A percentile compares a stretch with the other conserved stretches of the same genome.
phyloP scores from a whole-genome alignment of 92 coral and sea anemone genomes.

The Bergia puertoricense region DNA sequence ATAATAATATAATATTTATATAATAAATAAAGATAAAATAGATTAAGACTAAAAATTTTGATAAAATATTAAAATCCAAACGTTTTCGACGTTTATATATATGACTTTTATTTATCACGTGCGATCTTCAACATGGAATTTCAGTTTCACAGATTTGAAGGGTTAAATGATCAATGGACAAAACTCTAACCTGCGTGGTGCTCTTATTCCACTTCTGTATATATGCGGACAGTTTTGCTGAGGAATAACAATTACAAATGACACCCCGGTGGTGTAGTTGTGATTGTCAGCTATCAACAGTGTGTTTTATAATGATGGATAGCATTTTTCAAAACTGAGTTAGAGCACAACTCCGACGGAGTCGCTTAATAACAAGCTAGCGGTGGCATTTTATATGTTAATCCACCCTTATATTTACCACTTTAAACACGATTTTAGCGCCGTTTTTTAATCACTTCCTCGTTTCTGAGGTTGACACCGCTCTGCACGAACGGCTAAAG shows the following conservation, averaged over 20 bases:
- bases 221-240: not conserved
- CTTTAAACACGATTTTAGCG: not conserved
- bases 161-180: not conserved
- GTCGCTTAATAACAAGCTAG: not conserved
- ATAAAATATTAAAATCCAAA: no score
- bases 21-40: no score
- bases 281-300: not conserved
- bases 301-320: not conserved
- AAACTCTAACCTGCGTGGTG: not conserved
- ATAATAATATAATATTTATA: no score
- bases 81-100: no score
- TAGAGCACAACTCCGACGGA: not conserved
- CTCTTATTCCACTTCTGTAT: no score
- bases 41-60: no score
- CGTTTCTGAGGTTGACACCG: not conserved
- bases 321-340: not conserved
- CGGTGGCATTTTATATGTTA: not conserved
- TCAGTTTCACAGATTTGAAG: no score
- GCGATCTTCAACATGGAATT: no score
- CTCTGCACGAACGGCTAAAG: not conserved
- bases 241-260: not conserved
- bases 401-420: not conserved
- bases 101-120: no score
- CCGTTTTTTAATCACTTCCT: not conserved
- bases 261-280: not conserved